A percentile compares a stretch with the other conserved stretches of the same genome.
Conservation (phyloP, 2,113 vertebrate species). For the Bagarius yarrelli region DNA sequence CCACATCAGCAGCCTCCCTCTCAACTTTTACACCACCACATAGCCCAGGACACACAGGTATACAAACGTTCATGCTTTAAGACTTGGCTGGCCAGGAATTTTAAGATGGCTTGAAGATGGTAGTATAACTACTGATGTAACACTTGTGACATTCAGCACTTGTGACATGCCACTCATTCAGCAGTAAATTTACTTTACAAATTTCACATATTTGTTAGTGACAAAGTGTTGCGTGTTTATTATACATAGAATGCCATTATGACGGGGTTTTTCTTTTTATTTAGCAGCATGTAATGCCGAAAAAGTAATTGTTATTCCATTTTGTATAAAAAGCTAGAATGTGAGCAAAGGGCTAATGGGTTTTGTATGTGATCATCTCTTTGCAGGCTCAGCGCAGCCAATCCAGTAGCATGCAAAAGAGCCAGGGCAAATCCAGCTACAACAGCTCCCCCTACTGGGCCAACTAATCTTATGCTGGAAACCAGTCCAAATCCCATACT, state of each 20-base stretch:
- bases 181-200: not conserved
- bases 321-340: not conserved
- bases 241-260: not conserved
- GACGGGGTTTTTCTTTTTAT: not conserved
- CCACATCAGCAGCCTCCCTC: constrained; percentile 95
- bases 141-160: too few relatives aligned
- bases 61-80: not conserved
- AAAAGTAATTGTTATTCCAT: not conserved
- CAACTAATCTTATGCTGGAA: constrained; percentile 63
- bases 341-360: not conserved
- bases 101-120: too few relatives aligned
- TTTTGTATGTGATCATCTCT: not conserved
- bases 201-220: not conserved
- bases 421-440: constrained; percentile 75
- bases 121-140: too few relatives aligned
- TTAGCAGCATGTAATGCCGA: not conserved
- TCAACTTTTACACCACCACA: constrained; percentile 89
- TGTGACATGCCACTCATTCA: not conserved
- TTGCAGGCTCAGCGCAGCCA: constrained; percentile 69
- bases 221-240: not conserved
- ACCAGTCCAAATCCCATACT: constrained; percentile 18
- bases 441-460: constrained; percentile 77
- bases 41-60: constrained; percentile 75
- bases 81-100: not conserved
- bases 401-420: constrained; percentile 76